Evolutionary conservation across 2,113 vertebrate species (phyloP), one percentile per base, ranked within the genome.

Genomic region (Fulica atra): DNA sequence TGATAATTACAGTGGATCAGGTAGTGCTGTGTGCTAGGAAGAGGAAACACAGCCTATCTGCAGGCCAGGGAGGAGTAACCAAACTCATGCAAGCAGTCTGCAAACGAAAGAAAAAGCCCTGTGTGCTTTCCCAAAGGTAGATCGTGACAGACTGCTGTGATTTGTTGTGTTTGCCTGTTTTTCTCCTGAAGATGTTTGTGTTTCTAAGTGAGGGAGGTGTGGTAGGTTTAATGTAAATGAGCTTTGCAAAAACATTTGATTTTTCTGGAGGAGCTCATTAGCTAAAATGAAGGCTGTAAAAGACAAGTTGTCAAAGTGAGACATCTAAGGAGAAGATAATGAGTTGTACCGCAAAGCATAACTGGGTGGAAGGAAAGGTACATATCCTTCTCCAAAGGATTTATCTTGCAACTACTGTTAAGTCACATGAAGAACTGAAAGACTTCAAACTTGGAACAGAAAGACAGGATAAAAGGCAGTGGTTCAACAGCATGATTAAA

Each of bases 261-360:
- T 95, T 95, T 87, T 57, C 70, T 77, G 73, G 66, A 70, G 31
- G 50, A 95, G 91, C 78, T 89, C 81, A 79, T 95, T 95, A 96
- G 89, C 94, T 93, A 57, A 69, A 85, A 89, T 50, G 78, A 85
- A 72, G 94, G 48, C 81, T 84, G n/a, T 78, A 60, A 90, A 94
- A 73, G 88, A 89, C 73, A 70, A 92, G 70, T 85, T 95, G 96
- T 93, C 93, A 91, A 95, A 91, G 89, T 94, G 93, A 95, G 89
- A 95, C 89, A 93, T 91, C 89, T 95, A 82, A 96, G 91, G 95
- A 85, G 66, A 92, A 82, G 73, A 71, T 87, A 91, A 94, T 81
- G 87, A 91, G 70, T 82, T 87, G 86, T 89, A 78, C 83, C 89
- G 91, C 81, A 85, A 89, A 89, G 36, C 81, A 61, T 36, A 91